Base-by-base conservation (phyloP, 2,797 vertebrate species). In the Syngnathus acus region DNA sequence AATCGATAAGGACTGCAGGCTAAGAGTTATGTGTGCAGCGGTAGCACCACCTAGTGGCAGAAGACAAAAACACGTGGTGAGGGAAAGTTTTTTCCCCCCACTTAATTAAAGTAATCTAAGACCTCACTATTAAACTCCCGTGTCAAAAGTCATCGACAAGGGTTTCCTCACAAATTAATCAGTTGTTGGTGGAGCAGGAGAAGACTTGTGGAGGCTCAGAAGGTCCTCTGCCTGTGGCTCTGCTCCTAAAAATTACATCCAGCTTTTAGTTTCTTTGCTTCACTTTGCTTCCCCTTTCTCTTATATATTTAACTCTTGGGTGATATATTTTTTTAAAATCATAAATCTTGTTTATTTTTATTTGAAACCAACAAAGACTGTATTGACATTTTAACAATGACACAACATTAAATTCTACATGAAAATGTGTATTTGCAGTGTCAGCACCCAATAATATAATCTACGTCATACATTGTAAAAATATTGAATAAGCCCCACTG, bases 41-140 rank as follows among this genome's bases (percentile, higher is more conserved):
- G 69, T 64, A 43, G 71, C 80, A 32, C 81, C 83, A 72, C 73
- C 86, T 89, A 69, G 77, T 72, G 88, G 75, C 10, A 7, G 60
- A 57, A 65, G 55, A 4, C 68, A 1, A 70, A 70, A 64, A 60
- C 68, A 62, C 57, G 64, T 10, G 16, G 39, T 1, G 63, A 7
- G 66, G 0, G 50, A 2, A 39, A 32, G 26, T 57, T 57, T 37
- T 17, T 13, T 21, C 23, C 32, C 32, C 32, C 32, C 32, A 4
- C 32, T 32, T 32, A 32, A 32, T 32, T 32, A 32, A 32, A 32
- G 32, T 32, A 32, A 32, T 4, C 3, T 32, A 32, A 32, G 32
- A 32, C 32, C 32, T 32, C 32, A 32, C 32, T 32, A 32, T 32
- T 32, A 32, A 32, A 32, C 32, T 32, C 43, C 4, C 0, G 43